Evolutionary conservation across 2,888 invertebrate species (phyloP).

Genomic region (Rotaria socialis): DNA sequence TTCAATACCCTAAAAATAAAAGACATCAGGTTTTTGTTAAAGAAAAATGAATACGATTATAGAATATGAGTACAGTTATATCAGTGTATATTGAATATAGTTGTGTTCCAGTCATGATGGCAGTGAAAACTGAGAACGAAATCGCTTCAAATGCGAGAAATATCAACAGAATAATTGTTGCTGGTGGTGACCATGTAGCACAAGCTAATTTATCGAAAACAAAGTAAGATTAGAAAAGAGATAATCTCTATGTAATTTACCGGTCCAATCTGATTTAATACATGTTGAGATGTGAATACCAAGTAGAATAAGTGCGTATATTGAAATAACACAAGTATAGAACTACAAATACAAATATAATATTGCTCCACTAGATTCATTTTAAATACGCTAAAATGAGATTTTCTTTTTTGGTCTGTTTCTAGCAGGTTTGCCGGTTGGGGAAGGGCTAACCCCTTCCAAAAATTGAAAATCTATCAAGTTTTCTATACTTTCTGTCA

Average conservation of each 20-base stretch:
- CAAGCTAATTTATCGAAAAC: conserved; percentile 66
- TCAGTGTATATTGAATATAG: conserved; percentile 95
- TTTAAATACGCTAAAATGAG: no score
- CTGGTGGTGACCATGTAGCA: conserved; percentile 85
- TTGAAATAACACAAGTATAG: conserved; percentile 91
- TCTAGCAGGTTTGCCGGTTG: no score
- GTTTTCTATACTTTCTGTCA: no score
- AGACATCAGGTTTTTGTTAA: no score
- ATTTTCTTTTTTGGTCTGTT: no score
- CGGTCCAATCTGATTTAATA: conserved; percentile 83
- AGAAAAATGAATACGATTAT: no score
- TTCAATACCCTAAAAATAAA: conserved; percentile 3
- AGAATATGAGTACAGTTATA: conserved; percentile 67
- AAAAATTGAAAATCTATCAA: no score
- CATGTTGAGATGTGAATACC: conserved; percentile 89
- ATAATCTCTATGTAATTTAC: conserved; percentile 51
- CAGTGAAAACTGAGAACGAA: conserved; percentile 92
- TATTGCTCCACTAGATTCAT: no score
- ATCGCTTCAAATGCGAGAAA: conserved; percentile 82
- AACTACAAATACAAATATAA: conserved; percentile 63
- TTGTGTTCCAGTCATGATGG: conserved; percentile 93
- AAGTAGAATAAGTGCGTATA: conserved; percentile 84
- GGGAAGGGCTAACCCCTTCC: no score
- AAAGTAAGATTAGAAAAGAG: conserved; percentile 33
- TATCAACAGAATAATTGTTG: conserved; percentile 82